Percentiles rank a stretch among this genome's conserved stretches.
phyloP scores from a whole-genome alignment of 2,113 vertebrate species.

The Benitochromis conjunctus region DNA sequence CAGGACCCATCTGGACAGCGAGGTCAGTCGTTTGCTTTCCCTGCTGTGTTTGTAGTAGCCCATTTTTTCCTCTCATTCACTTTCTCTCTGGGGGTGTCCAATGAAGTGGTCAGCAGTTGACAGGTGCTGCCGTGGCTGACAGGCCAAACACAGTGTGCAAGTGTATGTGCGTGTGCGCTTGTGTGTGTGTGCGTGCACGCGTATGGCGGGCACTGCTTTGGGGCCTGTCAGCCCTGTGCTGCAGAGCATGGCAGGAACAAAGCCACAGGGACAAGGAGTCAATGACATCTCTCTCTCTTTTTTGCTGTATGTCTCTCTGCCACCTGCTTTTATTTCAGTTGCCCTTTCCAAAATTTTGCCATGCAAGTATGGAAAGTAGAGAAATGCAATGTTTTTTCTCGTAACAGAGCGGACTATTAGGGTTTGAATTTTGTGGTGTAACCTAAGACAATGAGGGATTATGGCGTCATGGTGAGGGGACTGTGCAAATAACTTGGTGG shows the following conservation, averaged over 20 bases:
- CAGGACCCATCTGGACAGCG: constrained; percentile 10
- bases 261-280: constrained; percentile 61
- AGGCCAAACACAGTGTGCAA: constrained; percentile 41
- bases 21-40: constrained; percentile 10
- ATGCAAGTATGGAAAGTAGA: background rate
- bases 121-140: constrained; percentile 63
- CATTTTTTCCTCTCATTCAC: background rate
- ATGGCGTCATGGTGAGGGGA: background rate
- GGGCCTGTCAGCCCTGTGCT: constrained; percentile 58
- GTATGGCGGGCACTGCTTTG: constrained; percentile 12
- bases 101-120: constrained; percentile 72
- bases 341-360: background rate
- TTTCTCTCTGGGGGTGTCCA: constrained; percentile 11
- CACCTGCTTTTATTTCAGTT: background rate
- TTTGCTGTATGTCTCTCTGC: background rate
- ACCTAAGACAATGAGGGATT: background rate
- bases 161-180: background rate
- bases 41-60: background rate
- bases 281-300: constrained; percentile 57
- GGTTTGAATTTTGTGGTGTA: background rate
- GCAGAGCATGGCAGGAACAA: constrained; percentile 69
- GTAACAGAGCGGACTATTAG: background rate
- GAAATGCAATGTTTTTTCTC: background rate
- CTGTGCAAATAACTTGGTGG: constrained; percentile 1
- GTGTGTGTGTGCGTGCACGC: background rate